Percentiles rank a stretch among this genome's conserved stretches.
phyloP scores from a whole-genome alignment of 2,113 vertebrate genomes.

The Pao palembangensis region DNA sequence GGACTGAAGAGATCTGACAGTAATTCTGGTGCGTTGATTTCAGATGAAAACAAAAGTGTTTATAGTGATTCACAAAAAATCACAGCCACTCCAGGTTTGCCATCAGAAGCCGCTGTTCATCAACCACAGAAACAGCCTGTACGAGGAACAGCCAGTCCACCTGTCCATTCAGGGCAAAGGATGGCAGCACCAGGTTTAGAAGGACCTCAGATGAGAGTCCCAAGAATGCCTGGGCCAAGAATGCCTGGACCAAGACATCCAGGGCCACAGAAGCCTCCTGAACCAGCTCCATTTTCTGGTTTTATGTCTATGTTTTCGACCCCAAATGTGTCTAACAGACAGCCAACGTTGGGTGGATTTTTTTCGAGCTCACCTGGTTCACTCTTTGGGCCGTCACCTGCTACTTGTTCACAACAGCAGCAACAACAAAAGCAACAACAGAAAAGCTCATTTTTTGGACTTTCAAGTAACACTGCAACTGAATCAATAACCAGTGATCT shows the following conservation, averaged over 20 bases:
- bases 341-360: constrained; percentile 73
- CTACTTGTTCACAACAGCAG: constrained; percentile 64
- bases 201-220: constrained; percentile 28
- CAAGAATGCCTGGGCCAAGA: constrained; percentile 43
- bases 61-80: constrained; percentile 8
- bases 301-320: constrained; percentile 90
- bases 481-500: constrained; percentile 80
- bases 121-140: constrained; percentile 40
- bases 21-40: constrained; percentile 2
- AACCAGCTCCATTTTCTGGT: constrained; percentile 84
- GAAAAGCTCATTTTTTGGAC: constrained; percentile 84
- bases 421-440: constrained; percentile 72
- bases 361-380: constrained; percentile 79
- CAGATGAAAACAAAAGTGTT: constrained; percentile 20
- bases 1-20: constrained; percentile 26
- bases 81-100: constrained; percentile 7
- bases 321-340: constrained; percentile 75
- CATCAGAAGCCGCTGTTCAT: constrained; percentile 12
- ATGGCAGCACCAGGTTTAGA: constrained; percentile 39
- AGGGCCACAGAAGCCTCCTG: constrained; percentile 66
- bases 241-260: constrained; percentile 57
- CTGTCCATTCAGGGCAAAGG: constrained; percentile 30
- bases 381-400: constrained; percentile 68
- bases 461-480: constrained; percentile 72
- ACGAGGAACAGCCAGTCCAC: constrained; percentile 10